Conservation (phyloP, 2,888 invertebrate genomes). For the Papilio elwesi region DNA sequence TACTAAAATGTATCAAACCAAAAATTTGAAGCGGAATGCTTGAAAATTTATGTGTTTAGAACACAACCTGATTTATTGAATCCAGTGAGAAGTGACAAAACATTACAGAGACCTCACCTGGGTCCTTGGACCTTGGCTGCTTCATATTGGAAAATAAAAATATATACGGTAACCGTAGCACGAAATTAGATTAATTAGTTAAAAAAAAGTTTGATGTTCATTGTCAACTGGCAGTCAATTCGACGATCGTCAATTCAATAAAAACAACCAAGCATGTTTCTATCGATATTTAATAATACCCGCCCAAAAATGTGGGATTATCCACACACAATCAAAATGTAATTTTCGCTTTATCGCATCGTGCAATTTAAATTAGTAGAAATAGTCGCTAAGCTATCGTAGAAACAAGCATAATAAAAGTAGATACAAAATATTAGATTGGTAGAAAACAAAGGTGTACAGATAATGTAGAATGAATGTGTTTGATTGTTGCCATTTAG, state of each 20-base stretch:
- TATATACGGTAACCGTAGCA: conserved; percentile 3
- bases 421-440: conserved; percentile 52
- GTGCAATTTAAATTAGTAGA: conserved; percentile 82
- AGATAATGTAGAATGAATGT: conserved; percentile 53
- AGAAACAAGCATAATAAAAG: conserved; percentile 64
- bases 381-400: conserved; percentile 64
- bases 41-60: conserved; percentile 83
- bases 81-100: conserved; percentile 77
- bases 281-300: conserved; percentile 48
- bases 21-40: conserved; percentile 82
- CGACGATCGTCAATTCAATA: conserved; percentile 61
- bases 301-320: conserved; percentile 58
- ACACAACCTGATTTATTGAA: conserved; percentile 69
- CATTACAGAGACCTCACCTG: conserved; percentile 53
- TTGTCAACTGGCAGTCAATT: conserved; percentile 60
- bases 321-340: conserved; percentile 52
- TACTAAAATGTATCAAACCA: conserved; percentile 79
- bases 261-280: conserved; percentile 29
- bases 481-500: conserved; percentile 65
- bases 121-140: no score
- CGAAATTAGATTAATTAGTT: conserved; percentile 6
- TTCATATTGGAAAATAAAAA: not conserved
- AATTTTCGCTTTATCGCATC: conserved; percentile 80
- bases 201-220: conserved; percentile 39
- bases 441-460: conserved; percentile 60